These are phyloP conservation scores for Myotis davidii DNA, from an alignment of 2,113 vertebrate species.

Conservation along the genomic window DNA sequence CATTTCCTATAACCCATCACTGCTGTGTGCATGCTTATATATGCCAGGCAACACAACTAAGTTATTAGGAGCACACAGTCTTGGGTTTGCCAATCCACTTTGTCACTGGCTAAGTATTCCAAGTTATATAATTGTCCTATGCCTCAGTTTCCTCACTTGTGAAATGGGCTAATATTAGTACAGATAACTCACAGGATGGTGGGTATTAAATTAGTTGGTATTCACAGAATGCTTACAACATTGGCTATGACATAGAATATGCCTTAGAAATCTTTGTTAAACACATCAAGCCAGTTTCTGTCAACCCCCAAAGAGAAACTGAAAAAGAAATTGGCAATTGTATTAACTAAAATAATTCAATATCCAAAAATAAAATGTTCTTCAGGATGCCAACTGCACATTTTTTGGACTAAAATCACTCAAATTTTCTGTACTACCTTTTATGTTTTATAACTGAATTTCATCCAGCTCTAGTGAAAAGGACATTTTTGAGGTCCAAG, in stretches of 20 bases:
- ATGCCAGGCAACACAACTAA: neutral
- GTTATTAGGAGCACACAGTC: neutral
- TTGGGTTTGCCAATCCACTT: neutral
- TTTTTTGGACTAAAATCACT: neutral
- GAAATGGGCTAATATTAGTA: constrained; percentile 18
- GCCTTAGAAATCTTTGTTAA: constrained; percentile 37
- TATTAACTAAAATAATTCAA: constrained; percentile 17
- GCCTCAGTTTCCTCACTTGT: constrained; percentile 11
- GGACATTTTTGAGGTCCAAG: constrained; percentile 45
- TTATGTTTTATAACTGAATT: constrained; percentile 47
- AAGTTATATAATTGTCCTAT: neutral
- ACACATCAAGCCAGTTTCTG: neutral
- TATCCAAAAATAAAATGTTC: constrained; percentile 40
- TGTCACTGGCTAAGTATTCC: neutral
- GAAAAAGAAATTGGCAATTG: neutral
- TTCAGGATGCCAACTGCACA: neutral
- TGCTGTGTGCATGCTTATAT: neutral
- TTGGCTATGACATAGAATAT: neutral
- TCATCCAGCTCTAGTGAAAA: constrained; percentile 16
- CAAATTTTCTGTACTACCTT: neutral
- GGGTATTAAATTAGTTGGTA: neutral
- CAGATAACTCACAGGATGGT: neutral
- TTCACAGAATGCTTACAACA: constrained; percentile 26
- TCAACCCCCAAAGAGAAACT: constrained; percentile 32
- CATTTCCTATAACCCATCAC: neutral